These are phyloP conservation scores for Trissoscelio sp. DNA, from an alignment of 2,888 invertebrate species.

Conservation along the genomic window DNA sequence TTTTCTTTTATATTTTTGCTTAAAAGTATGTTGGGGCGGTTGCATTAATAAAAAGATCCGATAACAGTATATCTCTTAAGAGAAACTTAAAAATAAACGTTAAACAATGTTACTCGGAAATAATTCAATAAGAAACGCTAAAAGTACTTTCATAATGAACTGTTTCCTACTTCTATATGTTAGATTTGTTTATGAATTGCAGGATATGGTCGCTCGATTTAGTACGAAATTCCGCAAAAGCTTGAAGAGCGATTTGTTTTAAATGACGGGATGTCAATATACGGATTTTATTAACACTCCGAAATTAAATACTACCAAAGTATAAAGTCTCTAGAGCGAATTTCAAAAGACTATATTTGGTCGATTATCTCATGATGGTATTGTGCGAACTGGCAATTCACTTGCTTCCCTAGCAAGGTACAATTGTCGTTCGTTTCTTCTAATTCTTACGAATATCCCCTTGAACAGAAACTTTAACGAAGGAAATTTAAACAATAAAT, in stretches of 20 bases:
- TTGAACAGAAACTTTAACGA: conserved; percentile 23
- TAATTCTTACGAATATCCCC: conserved; percentile 14
- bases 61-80: background rate
- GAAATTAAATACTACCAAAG: conserved; percentile 1
- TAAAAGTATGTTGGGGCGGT: background rate
- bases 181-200: background rate
- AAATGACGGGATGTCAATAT: too few relatives aligned
- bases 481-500: conserved; percentile 33
- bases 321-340: background rate
- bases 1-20: background rate
- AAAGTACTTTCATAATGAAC: conserved; percentile 9
- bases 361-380: background rate
- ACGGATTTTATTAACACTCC: conserved; percentile 22
- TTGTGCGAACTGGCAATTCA: background rate
- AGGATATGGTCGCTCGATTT: too few relatives aligned
- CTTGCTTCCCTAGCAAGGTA: too few relatives aligned
- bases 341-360: background rate
- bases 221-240: too few relatives aligned
- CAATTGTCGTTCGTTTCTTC: conserved; percentile 17
- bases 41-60: background rate
- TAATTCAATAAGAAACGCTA: conserved; percentile 1
- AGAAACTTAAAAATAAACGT: background rate
- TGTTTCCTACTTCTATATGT: background rate
- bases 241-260: too few relatives aligned
- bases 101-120: conserved; percentile 1